A percentile compares a stretch with the other conserved stretches of the same genome.
Evolutionary conservation across 2,888 invertebrate species (phyloP).

Genomic region (Oxystoma pomonae): DNA sequence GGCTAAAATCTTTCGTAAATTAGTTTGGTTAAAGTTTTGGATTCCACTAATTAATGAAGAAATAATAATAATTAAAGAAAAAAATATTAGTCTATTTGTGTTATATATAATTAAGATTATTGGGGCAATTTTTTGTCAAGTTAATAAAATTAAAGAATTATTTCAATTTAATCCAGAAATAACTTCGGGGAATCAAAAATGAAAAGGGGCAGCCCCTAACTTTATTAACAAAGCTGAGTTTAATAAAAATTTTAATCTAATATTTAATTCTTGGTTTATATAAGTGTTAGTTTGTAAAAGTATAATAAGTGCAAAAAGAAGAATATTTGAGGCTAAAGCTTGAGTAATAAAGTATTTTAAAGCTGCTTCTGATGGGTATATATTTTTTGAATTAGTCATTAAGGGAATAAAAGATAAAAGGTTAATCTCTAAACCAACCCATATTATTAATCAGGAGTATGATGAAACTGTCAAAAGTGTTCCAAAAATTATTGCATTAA

Average conservation of each 20-base stretch:
- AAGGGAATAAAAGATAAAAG: constrained; percentile 58
- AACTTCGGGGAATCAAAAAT: constrained; percentile 59
- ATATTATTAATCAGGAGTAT: constrained; percentile 49
- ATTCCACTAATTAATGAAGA: too few relatives aligned
- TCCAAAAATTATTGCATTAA: constrained; percentile 48
- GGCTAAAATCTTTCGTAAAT: too few relatives aligned
- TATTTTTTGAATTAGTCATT: constrained; percentile 51
- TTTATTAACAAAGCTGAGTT: constrained; percentile 50
- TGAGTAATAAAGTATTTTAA: constrained; percentile 60
- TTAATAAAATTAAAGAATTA: constrained; percentile 55
- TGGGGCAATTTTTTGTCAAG: constrained; percentile 63
- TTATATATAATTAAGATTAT: constrained; percentile 48
- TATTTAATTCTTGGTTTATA: too few relatives aligned
- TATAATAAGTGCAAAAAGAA: constrained; percentile 50
- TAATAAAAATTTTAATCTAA: too few relatives aligned
- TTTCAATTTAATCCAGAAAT: constrained; percentile 56
- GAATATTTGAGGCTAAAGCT: constrained; percentile 55
- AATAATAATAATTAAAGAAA: too few relatives aligned
- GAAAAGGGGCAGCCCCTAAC: constrained; percentile 57
- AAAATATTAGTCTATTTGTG: constrained; percentile 38
- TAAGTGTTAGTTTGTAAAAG: constrained; percentile 42
- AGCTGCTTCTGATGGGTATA: constrained; percentile 52
- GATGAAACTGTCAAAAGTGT: constrained; percentile 51
- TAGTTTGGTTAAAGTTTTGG: constrained; percentile 48
- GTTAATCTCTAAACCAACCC: constrained; percentile 64